Percentiles rank a stretch among this genome's conserved stretches.
phyloP scores from a whole-genome alignment of 2,113 vertebrate genomes.

The Phoenicopterus ruber region DNA sequence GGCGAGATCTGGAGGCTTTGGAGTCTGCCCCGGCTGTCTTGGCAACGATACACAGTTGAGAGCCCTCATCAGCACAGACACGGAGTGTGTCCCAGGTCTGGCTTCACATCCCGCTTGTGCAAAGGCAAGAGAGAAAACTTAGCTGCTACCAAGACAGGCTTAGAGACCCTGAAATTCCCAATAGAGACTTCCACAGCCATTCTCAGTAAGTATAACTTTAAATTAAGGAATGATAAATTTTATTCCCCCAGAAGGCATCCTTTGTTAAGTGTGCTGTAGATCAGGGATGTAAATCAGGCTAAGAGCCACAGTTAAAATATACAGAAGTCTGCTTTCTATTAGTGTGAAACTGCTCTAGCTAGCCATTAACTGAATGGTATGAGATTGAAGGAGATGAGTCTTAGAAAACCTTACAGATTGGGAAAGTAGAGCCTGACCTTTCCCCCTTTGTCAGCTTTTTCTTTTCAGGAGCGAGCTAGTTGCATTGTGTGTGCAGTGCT shows the following conservation, averaged over 20 bases:
- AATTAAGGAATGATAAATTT: not conserved
- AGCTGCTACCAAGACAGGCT: not conserved
- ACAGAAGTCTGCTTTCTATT: not conserved
- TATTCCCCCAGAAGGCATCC: not conserved
- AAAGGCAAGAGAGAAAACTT: not conserved
- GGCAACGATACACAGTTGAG: conserved; percentile 40
- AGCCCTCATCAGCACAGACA: conserved; percentile 2
- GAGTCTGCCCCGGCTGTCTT: conserved; percentile 32
- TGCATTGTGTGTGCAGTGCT: not conserved
- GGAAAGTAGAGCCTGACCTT: not conserved
- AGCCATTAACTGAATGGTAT: not conserved
- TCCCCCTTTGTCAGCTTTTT: not conserved
- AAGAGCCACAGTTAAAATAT: not conserved
- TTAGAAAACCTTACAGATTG: not conserved
- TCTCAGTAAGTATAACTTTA: conserved; percentile 28
- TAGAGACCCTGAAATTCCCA: not conserved
- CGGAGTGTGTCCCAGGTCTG: not conserved
- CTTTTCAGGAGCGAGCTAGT: not conserved
- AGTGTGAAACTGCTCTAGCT: not conserved
- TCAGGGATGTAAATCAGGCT: not conserved
- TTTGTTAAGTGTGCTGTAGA: not conserved
- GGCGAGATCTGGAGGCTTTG: conserved; percentile 2
- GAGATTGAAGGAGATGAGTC: not conserved
- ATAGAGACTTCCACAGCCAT: not conserved
- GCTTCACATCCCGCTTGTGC: not conserved